Evolutionary conservation across 2,797 vertebrate genomes (phyloP).

Genomic region (Prunella strophiata): DNA sequence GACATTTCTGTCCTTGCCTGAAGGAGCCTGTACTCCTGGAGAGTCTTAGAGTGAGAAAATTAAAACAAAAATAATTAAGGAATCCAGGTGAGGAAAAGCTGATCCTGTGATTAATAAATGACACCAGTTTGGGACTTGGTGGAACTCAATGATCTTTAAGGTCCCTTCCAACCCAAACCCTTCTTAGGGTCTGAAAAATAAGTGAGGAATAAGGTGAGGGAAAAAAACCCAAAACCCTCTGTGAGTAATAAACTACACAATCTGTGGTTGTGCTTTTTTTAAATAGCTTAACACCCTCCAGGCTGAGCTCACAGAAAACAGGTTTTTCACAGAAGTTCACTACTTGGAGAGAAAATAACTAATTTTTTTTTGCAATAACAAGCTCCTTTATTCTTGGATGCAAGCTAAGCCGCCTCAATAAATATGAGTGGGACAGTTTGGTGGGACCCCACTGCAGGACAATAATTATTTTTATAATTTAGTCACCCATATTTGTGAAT

Average conservation of each 20-base stretch:
- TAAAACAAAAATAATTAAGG: neutral
- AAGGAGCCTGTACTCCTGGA: neutral
- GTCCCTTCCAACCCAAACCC: neutral
- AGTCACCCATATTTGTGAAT: neutral
- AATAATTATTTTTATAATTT: neutral
- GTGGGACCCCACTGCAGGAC: neutral
- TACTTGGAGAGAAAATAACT: neutral
- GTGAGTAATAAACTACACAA: neutral
- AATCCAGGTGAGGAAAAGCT: neutral
- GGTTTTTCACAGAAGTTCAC: rapidly evolving
- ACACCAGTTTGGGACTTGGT: neutral
- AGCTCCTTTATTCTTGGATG: neutral
- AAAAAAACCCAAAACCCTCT: neutral
- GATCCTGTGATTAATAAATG: neutral
- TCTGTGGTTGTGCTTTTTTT: neutral
- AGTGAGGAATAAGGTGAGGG: neutral
- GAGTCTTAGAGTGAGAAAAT: neutral
- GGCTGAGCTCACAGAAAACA: neutral
- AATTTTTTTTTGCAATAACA: neutral
- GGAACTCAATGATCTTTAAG: neutral
- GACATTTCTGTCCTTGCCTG: neutral
- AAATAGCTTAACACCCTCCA: neutral
- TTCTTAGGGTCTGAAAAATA: neutral
- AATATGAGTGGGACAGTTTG: rapidly evolving
- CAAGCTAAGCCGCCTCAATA: rapidly evolving